phyloP scores from a whole-genome alignment of 2,113 vertebrate genomes.

The Clarias gariepinus region DNA sequence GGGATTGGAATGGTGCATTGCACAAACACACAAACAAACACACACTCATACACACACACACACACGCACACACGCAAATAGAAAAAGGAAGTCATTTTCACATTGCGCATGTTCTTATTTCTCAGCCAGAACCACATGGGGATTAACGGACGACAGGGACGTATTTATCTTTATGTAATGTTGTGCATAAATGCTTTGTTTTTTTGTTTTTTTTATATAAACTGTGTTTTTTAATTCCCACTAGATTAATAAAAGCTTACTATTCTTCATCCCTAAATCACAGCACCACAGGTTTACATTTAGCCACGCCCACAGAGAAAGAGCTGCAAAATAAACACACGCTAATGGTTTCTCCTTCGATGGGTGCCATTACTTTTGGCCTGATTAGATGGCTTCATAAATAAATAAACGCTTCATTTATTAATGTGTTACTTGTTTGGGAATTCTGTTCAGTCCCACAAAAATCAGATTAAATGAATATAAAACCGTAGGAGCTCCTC shows the following conservation, averaged over 20 bases:
- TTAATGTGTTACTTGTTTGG: neutral
- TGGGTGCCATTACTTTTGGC: neutral
- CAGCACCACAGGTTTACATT: neutral
- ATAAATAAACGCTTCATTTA: neutral
- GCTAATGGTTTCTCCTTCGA: neutral
- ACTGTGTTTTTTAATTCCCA: neutral
- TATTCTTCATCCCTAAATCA: neutral
- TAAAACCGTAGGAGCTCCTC: neutral
- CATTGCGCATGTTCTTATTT: neutral
- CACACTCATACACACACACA: conserved; percentile 15
- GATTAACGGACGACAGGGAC: neutral
- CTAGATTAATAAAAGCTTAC: neutral
- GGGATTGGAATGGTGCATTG: neutral
- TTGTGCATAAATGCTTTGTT: neutral
- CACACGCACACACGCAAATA: conserved; percentile 8
- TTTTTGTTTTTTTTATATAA: neutral
- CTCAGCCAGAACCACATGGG: neutral
- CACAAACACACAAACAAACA: conserved; percentile 30
- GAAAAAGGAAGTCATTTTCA: conserved; percentile 5
- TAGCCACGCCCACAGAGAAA: neutral
- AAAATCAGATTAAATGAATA: too few relatives aligned
- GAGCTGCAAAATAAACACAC: neutral
- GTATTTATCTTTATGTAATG: neutral
- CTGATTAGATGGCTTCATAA: neutral
- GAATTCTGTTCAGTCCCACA: neutral